Evolutionary conservation across 2,797 vertebrate genomes (phyloP).

Genomic region (Otolemur crassicaudatus): DNA sequence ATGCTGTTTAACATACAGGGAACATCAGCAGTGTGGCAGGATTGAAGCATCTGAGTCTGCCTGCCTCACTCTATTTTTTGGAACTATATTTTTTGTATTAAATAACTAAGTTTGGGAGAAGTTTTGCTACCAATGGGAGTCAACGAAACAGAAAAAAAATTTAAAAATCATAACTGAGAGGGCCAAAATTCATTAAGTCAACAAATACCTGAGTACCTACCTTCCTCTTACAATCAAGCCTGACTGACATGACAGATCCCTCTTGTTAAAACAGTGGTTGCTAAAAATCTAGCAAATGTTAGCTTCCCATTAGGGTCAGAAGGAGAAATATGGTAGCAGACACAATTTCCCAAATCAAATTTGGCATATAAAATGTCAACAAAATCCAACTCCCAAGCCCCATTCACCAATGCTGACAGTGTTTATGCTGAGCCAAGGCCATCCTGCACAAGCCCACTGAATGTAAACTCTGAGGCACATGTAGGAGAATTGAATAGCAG

Average conservation of each 20-base stretch:
- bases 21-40: neutral
- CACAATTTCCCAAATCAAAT: slow-evolving; percentile 23
- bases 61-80: neutral
- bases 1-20: neutral
- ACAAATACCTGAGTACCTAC: neutral
- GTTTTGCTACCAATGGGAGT: neutral
- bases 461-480: neutral
- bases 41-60: too few relatives aligned
- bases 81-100: neutral
- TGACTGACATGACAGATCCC: neutral
- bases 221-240: neutral
- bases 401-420: neutral
- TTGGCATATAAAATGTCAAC: neutral
- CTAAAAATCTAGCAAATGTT: slow-evolving; percentile 26
- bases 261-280: neutral
- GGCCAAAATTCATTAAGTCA: neutral
- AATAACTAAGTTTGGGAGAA: neutral
- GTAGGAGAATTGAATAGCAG: neutral
- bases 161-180: neutral
- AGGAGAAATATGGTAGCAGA: slow-evolving; percentile 53
- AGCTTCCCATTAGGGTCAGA: neutral
- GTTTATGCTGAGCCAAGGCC: neutral
- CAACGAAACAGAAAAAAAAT: neutral
- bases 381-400: slow-evolving; percentile 18
- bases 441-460: neutral